Percentiles rank a stretch among this genome's conserved stretches.
Conservation (phyloP, 2,888 invertebrate species). For the Lasioglossum lativentre region DNA sequence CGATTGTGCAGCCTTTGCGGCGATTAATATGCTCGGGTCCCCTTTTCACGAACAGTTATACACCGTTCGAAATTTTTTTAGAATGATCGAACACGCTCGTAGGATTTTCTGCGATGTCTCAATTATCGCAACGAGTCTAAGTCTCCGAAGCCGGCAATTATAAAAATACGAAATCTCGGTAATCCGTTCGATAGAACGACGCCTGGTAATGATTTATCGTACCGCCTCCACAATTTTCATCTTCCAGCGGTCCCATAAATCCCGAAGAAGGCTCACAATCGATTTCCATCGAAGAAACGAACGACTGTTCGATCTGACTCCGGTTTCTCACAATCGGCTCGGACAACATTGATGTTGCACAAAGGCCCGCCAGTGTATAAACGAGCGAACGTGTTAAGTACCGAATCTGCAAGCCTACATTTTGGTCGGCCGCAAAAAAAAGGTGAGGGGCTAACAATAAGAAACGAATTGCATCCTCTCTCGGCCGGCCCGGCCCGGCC, state of each 20-base stretch:
- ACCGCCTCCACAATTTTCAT: too few relatives aligned
- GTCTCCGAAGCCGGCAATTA: not conserved
- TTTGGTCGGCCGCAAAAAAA: constrained; percentile 4
- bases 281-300: not conserved
- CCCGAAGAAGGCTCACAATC: not conserved
- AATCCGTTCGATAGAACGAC: too few relatives aligned
- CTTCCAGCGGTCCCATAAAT: too few relatives aligned
- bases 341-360: not conserved
- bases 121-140: not conserved
- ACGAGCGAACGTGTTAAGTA: constrained; percentile 13
- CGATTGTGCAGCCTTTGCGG: not conserved
- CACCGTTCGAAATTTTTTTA: not conserved
- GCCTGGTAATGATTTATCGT: too few relatives aligned
- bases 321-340: not conserved
- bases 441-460: not conserved
- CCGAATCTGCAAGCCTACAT: constrained; percentile 13
- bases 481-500: not conserved
- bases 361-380: not conserved
- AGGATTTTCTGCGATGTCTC: too few relatives aligned
- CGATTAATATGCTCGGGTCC: not conserved
- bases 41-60: too few relatives aligned
- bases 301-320: not conserved
- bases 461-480: not conserved
- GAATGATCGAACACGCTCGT: too few relatives aligned
- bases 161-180: not conserved